Base-by-base conservation (phyloP, 2,113 vertebrate genomes). In the Okapia johnstoni region DNA sequence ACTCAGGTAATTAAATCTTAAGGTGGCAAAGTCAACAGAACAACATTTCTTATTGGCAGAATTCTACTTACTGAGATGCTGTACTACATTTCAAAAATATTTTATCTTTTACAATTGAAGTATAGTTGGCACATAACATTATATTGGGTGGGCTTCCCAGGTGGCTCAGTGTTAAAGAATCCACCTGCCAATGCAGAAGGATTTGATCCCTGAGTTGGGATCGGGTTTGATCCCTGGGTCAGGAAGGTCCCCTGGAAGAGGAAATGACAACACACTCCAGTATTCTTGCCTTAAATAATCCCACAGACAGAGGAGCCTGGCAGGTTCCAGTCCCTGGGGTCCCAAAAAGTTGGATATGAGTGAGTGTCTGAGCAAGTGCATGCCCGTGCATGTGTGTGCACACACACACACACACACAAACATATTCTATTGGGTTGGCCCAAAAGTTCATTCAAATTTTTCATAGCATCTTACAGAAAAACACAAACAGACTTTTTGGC, bases 351-450 rank as follows among this genome's bases (percentile, higher is more conserved):
- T 73, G 36, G 21, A 43, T 26, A 43, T 76, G 36, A 4, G 11
- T 43, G 36, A 43, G 70, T 43, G 12, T 76, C 70, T 76, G 36
- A 43, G 70, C 23, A 26, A 5, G 10, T 55, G 19, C 54, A 6
- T 40, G 19, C n/a, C 1, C 1, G 2, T 3, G 7, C 1, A 40
- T 40, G 40, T 40, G 40, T 40, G 0, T 6, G 15, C 55, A 57
- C 54, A 55, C 54, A 55, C 50, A 16, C 50, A 21, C 60, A 15
- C 13, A 8, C 63, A 4, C 7, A 9, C 33, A 66, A 16, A 66
- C 17, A 70, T 4, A 70, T 5, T 36, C 11, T 76, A 43, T 43
- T 43, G 36, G 70, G 13, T 76, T 76, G 36, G 23, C 12, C 36
- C 3, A 43, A 76, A 76, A 43, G 70, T 43, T 43, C 70, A 43